These are phyloP conservation scores for Bubo bubo DNA, from an alignment of 2,113 vertebrate species.

Conservation along the genomic window DNA sequence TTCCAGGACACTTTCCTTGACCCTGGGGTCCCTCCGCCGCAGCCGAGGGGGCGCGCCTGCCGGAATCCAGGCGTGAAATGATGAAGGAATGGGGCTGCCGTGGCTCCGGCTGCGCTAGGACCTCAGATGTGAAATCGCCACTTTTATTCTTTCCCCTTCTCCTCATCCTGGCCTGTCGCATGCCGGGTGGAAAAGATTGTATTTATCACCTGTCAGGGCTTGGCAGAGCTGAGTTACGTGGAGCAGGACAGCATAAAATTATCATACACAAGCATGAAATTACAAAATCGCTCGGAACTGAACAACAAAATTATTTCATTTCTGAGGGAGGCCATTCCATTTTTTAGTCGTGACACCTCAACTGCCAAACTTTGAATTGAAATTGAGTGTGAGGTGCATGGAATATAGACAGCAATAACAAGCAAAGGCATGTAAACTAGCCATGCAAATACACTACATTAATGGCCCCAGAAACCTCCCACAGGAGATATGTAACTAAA, in stretches of 20 bases:
- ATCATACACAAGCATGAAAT: constrained; percentile 99
- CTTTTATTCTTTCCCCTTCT: background rate
- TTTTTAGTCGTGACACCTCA: constrained; percentile 90
- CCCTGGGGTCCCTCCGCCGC: constrained; percentile 45
- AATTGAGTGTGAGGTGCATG: constrained; percentile 79
- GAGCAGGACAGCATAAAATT: constrained; percentile 99
- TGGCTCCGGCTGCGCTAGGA: constrained; percentile 69
- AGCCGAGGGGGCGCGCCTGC: constrained; percentile 41
- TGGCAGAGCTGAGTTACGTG: constrained; percentile 99
- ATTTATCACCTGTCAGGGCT: constrained; percentile 99
- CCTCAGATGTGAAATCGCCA: constrained; percentile 76
- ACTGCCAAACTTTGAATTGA: constrained; percentile 86
- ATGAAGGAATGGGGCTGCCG: constrained; percentile 68
- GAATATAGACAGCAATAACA: constrained; percentile 81
- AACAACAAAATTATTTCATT: constrained; percentile 99
- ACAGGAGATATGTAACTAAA: constrained; percentile 77
- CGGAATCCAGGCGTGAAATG: constrained; percentile 86
- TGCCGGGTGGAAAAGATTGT: constrained; percentile 93
- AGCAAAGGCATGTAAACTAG: constrained; percentile 79
- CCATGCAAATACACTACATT: constrained; percentile 79
- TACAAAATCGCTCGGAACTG: constrained; percentile 99
- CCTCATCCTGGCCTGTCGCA: constrained; percentile 84
- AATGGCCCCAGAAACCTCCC: constrained; percentile 72
- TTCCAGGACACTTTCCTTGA: constrained; percentile 66
- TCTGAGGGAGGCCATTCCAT: constrained; percentile 86